phyloP scores from a whole-genome alignment of 2,113 vertebrate species.

The Phrynosoma blainvillii region DNA sequence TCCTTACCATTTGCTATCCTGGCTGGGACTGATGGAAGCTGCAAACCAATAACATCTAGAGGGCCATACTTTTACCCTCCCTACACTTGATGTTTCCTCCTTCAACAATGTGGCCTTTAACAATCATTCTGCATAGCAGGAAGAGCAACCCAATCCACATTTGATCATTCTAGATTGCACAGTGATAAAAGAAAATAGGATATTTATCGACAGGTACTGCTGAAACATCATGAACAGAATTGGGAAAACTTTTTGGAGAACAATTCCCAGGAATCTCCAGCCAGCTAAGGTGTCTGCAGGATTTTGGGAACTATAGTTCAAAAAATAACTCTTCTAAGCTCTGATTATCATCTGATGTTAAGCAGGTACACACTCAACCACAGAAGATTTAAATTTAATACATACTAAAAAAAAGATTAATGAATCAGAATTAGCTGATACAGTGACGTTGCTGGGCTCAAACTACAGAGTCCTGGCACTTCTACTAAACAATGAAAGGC shows the following conservation, averaged over 20 bases:
- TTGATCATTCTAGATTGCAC: neutral
- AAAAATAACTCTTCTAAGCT: too few relatives aligned
- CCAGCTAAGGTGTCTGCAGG: too few relatives aligned
- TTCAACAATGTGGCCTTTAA: conserved; percentile 17
- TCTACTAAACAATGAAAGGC: neutral
- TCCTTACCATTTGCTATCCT: too few relatives aligned
- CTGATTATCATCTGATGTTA: too few relatives aligned
- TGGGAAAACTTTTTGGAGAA: too few relatives aligned
- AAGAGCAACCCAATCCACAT: neutral
- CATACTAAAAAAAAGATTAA: neutral
- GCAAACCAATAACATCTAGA: conserved; percentile 28
- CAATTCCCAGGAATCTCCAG: too few relatives aligned
- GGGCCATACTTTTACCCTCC: neutral
- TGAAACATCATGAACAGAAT: too few relatives aligned
- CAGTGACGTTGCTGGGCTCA: neutral
- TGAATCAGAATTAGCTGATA: neutral
- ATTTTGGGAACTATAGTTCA: too few relatives aligned
- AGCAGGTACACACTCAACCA: neutral
- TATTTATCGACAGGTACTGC: neutral
- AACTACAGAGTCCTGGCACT: neutral
- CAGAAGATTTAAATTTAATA: neutral
- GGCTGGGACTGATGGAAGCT: neutral
- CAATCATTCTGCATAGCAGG: conserved; percentile 1
- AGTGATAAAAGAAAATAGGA: neutral
- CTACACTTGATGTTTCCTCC: conserved; percentile 7